phyloP scores from a whole-genome alignment of 1,140 invertebrate genomes.

The Brachionus paranguensis region DNA sequence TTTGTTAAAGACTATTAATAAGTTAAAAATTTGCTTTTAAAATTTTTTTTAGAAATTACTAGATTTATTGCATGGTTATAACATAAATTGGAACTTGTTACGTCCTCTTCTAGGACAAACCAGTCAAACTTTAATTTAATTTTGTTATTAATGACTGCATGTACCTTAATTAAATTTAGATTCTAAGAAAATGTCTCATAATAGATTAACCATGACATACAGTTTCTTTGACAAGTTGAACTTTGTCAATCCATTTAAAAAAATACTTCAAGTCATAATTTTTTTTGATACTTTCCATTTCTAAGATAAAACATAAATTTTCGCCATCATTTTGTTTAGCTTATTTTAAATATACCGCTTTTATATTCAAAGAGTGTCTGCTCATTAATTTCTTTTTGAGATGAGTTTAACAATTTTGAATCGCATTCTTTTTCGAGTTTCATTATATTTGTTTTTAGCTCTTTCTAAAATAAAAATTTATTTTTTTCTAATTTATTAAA shows the following conservation, averaged over 20 bases:
- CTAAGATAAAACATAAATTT: constrained; percentile 41
- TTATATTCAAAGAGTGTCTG: background rate
- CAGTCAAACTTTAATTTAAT: constrained; percentile 49
- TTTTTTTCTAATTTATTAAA: background rate
- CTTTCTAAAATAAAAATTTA: background rate
- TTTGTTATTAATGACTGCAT: constrained; percentile 46
- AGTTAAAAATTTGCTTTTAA: background rate
- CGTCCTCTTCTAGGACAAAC: constrained; percentile 48
- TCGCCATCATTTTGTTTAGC: background rate
- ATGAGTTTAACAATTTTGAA: constrained; percentile 44
- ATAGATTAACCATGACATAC: constrained; percentile 41
- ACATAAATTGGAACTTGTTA: constrained; percentile 51
- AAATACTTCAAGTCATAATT: constrained; percentile 51
- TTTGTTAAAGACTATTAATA: constrained; percentile 50
- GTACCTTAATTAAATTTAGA: constrained; percentile 43
- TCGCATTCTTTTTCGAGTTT: constrained; percentile 46
- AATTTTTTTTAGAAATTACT: constrained; percentile 43
- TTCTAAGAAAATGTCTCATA: background rate
- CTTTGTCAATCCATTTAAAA: constrained; percentile 49
- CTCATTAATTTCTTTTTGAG: constrained; percentile 44
- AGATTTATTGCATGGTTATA: constrained; percentile 50
- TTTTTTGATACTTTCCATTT: constrained; percentile 45
- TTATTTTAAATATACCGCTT: background rate
- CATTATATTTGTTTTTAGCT: constrained; percentile 43
- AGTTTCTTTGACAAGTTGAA: constrained; percentile 47